phyloP scores from a whole-genome alignment of 2,888 invertebrate species.

The Cerastis rubricosa region DNA sequence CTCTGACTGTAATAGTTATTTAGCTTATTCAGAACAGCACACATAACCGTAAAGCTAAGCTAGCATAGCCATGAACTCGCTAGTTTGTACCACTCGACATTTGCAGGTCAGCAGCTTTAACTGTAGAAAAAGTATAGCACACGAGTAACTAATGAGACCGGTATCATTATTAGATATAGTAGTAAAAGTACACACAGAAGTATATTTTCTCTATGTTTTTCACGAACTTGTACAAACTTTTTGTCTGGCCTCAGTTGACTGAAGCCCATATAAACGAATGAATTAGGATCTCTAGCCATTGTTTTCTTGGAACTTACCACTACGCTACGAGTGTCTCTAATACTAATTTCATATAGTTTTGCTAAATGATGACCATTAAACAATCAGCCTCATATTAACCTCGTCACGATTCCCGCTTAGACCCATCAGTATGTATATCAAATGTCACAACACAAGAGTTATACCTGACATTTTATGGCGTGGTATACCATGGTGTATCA shows the following conservation, averaged over 20 bases:
- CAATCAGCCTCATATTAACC: constrained; percentile 23
- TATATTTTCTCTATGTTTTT: not conserved
- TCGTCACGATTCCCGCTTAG: constrained; percentile 33
- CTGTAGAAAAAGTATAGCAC: constrained; percentile 12
- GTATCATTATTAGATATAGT: not conserved
- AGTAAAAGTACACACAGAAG: too few species aligned
- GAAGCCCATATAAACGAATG: not conserved
- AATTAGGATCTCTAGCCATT: not conserved
- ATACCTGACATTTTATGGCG: constrained; percentile 36
- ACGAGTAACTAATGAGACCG: not conserved
- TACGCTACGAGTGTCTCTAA: not conserved
- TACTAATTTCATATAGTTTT: not conserved
- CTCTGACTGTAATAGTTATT: constrained; percentile 7
- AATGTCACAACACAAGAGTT: constrained; percentile 41
- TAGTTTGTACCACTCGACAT: constrained; percentile 15
- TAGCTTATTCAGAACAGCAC: constrained; percentile 37
- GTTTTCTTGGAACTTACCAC: not conserved
- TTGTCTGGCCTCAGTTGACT: not conserved
- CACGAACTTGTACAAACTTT: not conserved
- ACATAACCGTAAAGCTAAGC: constrained; percentile 38
- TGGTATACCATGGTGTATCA: constrained; percentile 54
- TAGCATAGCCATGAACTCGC: constrained; percentile 35
- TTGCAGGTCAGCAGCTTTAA: constrained; percentile 19
- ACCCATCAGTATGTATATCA: constrained; percentile 29
- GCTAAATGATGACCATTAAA: not conserved